A percentile compares a stretch with the other conserved stretches of the same genome.
phyloP scores from a whole-genome alignment of 2,888 invertebrate genomes.

The Drosophila greeni region DNA sequence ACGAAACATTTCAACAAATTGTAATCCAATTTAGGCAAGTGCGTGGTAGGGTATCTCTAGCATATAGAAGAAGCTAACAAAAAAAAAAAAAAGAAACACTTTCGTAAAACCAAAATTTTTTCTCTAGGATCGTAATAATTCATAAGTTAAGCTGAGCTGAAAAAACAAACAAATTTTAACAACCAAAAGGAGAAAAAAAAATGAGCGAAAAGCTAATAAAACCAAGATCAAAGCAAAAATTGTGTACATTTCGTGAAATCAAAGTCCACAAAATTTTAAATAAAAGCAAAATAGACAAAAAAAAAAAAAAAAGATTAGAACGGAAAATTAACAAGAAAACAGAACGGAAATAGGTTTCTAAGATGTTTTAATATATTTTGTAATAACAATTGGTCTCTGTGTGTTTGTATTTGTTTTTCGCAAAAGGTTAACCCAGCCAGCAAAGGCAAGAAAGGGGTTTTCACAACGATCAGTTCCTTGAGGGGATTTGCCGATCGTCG shows the following conservation, averaged over 20 bases:
- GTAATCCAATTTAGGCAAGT: constrained; percentile 44
- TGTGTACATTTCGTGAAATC: constrained; percentile 63
- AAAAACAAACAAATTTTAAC: constrained; percentile 45
- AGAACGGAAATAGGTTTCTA: constrained; percentile 36
- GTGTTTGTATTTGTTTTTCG: constrained; percentile 1
- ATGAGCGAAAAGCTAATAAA: constrained; percentile 15
- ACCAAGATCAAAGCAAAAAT: constrained; percentile 30
- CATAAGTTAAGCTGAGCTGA: constrained; percentile 53
- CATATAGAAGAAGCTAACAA: constrained; percentile 32
- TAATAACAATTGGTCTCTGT: constrained; percentile 14
- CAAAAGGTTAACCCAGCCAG: constrained; percentile 6
- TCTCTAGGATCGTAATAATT: constrained; percentile 56
- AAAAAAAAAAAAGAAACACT: too few relatives aligned
- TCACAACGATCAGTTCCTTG: constrained; percentile 50
- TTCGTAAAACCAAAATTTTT: constrained; percentile 66
- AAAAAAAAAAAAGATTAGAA: neutral
- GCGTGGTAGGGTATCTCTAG: constrained; percentile 51
- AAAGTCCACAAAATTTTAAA: constrained; percentile 62
- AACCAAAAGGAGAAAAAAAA: constrained; percentile 18
- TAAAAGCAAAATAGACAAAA: constrained; percentile 40
- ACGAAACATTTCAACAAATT: constrained; percentile 19
- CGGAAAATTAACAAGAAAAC: constrained; percentile 8
- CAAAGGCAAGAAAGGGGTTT: constrained; percentile 39
- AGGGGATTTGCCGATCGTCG: constrained; percentile 50
- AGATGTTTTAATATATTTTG: constrained; percentile 41